A percentile compares a stretch with the other conserved stretches of the same genome.
These are phyloP conservation scores for Eupeodes luniger DNA, from an alignment of 2,888 invertebrate genomes.

Conservation along the genomic window DNA sequence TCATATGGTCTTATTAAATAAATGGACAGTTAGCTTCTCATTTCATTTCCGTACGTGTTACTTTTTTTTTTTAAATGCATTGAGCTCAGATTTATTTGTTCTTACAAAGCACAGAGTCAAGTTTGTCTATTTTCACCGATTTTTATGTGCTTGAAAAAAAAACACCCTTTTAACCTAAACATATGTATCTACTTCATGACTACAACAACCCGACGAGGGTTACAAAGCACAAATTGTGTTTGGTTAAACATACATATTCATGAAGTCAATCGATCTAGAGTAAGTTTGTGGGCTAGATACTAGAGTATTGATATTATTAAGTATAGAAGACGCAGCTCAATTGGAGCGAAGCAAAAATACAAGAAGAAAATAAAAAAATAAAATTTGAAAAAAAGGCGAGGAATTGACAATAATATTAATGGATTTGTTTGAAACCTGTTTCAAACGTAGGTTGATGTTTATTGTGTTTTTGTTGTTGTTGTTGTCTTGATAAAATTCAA, in stretches of 20 bases:
- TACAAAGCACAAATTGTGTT: conserved; percentile 40
- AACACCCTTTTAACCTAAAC: not conserved
- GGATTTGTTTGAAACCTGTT: conserved; percentile 60
- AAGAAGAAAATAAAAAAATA: not conserved
- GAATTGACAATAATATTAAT: conserved; percentile 47
- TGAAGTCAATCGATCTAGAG: conserved; percentile 44
- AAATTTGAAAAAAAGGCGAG: conserved; percentile 33
- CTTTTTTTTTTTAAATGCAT: no score
- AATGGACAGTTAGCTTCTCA: no score
- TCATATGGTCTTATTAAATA: no score
- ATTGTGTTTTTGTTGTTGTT: conserved; percentile 1
- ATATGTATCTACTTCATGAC: not conserved
- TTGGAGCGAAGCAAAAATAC: conserved; percentile 50
- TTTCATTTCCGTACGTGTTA: no score
- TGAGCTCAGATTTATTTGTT: no score
- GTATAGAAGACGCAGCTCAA: conserved; percentile 45
- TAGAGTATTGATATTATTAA: conserved; percentile 24
- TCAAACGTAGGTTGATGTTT: conserved; percentile 36
- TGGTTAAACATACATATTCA: conserved; percentile 41
- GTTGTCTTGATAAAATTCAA: not conserved
- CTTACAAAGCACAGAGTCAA: no score
- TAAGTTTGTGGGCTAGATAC: conserved; percentile 42
- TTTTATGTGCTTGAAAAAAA: not conserved
- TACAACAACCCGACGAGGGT: conserved; percentile 6
- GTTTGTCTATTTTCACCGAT: not conserved